Conservation (phyloP, 2,888 invertebrate species). For the Pristionchus maxplancki region DNA sequence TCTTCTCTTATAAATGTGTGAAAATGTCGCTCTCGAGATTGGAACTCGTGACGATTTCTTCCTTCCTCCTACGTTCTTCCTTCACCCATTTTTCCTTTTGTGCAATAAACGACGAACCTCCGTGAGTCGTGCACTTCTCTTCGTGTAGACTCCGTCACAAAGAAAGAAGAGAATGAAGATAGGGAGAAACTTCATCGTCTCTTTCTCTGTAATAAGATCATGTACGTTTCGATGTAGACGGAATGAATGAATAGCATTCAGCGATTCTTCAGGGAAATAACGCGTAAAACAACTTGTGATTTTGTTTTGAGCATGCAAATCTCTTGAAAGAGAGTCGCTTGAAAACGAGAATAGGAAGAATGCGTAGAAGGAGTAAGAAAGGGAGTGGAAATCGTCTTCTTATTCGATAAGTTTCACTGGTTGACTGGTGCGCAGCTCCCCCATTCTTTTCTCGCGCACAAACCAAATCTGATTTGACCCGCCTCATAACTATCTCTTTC, state of each 20-base stretch:
- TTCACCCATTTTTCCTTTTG: neutral
- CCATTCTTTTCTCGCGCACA: neutral
- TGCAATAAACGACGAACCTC: neutral
- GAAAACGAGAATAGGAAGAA: neutral
- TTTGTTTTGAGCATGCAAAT: neutral
- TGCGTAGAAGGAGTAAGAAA: neutral
- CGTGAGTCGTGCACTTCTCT: slow-evolving; percentile 22
- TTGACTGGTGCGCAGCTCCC: neutral
- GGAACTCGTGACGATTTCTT: neutral
- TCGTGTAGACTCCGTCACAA: neutral
- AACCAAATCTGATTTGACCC: neutral
- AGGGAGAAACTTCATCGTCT: neutral
- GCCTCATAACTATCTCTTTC: slow-evolving; percentile 20
- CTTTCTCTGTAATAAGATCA: neutral
- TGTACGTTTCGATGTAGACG: neutral
- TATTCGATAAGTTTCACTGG: neutral
- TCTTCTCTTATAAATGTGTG: neutral
- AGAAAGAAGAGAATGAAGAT: neutral
- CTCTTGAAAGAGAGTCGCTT: neutral
- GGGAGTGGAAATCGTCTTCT: neutral
- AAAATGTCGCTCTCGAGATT: neutral
- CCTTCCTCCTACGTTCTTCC: neutral
- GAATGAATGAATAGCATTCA: neutral
- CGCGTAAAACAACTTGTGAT: neutral
- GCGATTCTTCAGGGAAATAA: neutral